Conservation (phyloP, 2,888 invertebrate genomes). For the Anorthoa munda region DNA sequence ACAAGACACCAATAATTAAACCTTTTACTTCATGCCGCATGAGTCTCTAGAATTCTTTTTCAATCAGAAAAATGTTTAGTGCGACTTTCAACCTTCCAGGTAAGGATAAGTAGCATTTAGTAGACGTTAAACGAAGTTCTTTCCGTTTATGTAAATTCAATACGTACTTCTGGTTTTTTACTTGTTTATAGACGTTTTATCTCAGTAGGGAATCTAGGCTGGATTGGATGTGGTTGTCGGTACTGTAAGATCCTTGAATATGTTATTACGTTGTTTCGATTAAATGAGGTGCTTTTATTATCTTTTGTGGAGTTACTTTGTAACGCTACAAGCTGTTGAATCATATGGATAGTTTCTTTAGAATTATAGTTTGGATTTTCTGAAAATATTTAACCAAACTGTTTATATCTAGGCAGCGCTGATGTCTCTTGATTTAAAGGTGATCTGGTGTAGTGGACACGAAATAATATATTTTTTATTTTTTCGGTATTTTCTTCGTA, state of each 20-base stretch:
- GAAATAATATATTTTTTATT: too few species aligned
- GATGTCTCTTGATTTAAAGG: neutral
- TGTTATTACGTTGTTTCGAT: slow-evolving; percentile 27
- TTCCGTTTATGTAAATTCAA: slow-evolving; percentile 62
- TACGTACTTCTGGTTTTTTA: slow-evolving; percentile 55
- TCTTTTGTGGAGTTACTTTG: neutral
- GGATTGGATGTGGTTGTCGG: slow-evolving; percentile 23
- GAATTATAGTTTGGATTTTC: neutral
- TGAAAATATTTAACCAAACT: neutral
- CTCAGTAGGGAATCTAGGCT: slow-evolving; percentile 39
- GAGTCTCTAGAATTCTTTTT: slow-evolving; percentile 40
- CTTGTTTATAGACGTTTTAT: slow-evolving; percentile 50
- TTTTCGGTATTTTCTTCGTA: too few species aligned
- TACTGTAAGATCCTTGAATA: slow-evolving; percentile 34
- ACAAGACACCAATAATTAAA: slow-evolving; percentile 21
- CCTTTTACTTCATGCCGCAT: slow-evolving; percentile 13
- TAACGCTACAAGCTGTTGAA: neutral
- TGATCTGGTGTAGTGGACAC: too few species aligned
- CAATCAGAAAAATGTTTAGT: slow-evolving; percentile 65
- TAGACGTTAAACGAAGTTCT: slow-evolving; percentile 50
- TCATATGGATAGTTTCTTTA: neutral
- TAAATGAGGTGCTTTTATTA: slow-evolving; percentile 8
- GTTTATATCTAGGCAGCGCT: neutral
- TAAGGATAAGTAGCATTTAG: slow-evolving; percentile 54
- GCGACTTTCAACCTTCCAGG: slow-evolving; percentile 52